Evolutionary conservation across 2,797 vertebrate species (phyloP).

Genomic region (Morelia viridis): DNA sequence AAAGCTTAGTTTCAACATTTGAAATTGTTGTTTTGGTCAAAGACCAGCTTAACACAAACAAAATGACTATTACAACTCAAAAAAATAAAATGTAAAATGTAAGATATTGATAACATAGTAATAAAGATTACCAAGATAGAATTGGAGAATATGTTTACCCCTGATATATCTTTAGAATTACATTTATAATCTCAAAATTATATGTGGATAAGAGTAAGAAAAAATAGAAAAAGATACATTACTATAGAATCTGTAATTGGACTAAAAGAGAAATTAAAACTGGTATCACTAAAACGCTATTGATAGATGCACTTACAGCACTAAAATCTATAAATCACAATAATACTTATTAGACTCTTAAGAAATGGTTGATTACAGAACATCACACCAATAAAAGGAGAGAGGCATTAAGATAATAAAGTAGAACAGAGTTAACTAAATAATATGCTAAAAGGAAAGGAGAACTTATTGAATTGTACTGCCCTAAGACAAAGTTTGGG

Average conservation of each 20-base stretch:
- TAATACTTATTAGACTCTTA: neutral
- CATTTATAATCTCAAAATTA: neutral
- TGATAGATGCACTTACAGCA: neutral
- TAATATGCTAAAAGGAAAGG: neutral
- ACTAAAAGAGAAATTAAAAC: neutral
- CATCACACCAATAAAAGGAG: neutral
- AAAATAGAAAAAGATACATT: neutral
- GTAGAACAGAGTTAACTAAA: neutral
- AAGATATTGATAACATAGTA: neutral
- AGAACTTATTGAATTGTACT: neutral
- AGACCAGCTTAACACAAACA: neutral
- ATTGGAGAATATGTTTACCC: neutral
- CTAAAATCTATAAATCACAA: neutral
- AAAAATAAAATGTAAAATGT: neutral
- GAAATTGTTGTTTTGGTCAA: neutral
- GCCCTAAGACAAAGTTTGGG: neutral
- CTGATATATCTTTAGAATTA: neutral
- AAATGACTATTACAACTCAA: neutral
- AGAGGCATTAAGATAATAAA: neutral
- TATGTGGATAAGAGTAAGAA: neutral
- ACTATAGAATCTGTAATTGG: neutral
- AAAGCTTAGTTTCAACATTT: conserved; percentile 25
- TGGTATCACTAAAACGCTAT: neutral
- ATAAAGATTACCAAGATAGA: neutral
- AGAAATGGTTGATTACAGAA: neutral